Percentiles rank a stretch among this genome's conserved stretches.
Conservation (phyloP, 2,797 vertebrate genomes). For the Gephyroberyx darwinii region DNA sequence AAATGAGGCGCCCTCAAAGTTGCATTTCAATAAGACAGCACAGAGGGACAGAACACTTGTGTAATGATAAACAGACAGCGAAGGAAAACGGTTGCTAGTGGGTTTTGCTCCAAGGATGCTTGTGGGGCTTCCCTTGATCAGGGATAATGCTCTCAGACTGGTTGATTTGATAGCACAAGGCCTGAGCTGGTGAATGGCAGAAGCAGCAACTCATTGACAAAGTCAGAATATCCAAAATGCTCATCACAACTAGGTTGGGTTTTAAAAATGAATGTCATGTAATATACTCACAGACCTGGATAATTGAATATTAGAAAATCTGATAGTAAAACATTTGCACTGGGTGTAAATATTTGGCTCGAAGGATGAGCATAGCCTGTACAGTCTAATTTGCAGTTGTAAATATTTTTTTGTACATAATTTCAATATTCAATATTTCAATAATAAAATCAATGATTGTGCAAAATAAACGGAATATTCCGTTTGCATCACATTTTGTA, state of each 20-base stretch:
- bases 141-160: conserved; percentile 62
- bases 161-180: conserved; percentile 66
- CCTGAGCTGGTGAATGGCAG: conserved; percentile 35
- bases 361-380: background rate
- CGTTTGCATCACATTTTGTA: no score
- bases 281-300: no score
- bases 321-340: background rate
- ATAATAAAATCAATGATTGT: background rate
- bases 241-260: background rate
- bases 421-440: background rate
- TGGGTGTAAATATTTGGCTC: background rate
- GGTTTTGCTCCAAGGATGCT: conserved; percentile 67
- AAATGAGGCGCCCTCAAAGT: conserved; percentile 65
- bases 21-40: conserved; percentile 70
- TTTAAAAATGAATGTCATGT: background rate
- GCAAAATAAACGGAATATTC: no score
- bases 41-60: conserved; percentile 52
- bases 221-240: conserved; percentile 37
- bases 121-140: conserved; percentile 72
- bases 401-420: background rate
- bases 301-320: background rate
- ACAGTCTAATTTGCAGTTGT: background rate
- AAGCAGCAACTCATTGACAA: conserved; percentile 37
- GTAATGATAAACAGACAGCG: conserved; percentile 73
- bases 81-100: conserved; percentile 67